A percentile compares a stretch with the other conserved stretches of the same genome.
Conservation (phyloP, 2,113 vertebrate species). For the Acanthisitta chloris region DNA sequence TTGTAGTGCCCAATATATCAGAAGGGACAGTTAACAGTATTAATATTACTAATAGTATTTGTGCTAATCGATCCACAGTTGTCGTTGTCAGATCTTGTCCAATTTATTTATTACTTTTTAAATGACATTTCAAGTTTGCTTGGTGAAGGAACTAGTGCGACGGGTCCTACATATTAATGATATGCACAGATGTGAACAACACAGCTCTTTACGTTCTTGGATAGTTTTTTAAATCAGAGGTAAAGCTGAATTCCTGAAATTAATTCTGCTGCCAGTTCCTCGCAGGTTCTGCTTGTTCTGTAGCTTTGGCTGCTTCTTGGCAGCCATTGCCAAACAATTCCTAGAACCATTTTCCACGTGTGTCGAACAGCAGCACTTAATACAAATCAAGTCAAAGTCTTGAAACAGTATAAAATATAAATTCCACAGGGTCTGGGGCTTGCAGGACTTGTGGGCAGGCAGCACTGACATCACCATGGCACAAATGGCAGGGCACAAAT, state of each 20-base stretch:
- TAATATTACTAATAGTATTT: neutral
- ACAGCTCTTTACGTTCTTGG: neutral
- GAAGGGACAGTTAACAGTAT: neutral
- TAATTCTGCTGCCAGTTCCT: neutral
- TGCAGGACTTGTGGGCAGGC: neutral
- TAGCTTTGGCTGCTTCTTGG: constrained; percentile 8
- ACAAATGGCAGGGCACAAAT: neutral
- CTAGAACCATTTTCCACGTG: neutral
- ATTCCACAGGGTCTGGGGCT: neutral
- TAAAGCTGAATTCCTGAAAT: neutral
- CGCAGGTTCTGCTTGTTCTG: neutral
- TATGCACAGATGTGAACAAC: neutral
- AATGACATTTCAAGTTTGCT: neutral
- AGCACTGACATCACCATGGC: neutral
- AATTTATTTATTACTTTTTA: neutral
- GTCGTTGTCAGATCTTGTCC: neutral
- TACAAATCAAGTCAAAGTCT: neutral
- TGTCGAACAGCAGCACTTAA: neutral
- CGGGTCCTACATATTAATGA: neutral
- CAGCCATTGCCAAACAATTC: constrained; percentile 7
- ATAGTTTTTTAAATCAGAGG: neutral
- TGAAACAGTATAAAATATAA: neutral
- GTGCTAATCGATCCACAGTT: neutral
- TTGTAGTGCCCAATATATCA: neutral
- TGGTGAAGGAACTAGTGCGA: neutral